A percentile compares a stretch with the other conserved stretches of the same genome.
Evolutionary conservation across 2,113 vertebrate genomes (phyloP).

Genomic region (Prochilodus magdalenae): DNA sequence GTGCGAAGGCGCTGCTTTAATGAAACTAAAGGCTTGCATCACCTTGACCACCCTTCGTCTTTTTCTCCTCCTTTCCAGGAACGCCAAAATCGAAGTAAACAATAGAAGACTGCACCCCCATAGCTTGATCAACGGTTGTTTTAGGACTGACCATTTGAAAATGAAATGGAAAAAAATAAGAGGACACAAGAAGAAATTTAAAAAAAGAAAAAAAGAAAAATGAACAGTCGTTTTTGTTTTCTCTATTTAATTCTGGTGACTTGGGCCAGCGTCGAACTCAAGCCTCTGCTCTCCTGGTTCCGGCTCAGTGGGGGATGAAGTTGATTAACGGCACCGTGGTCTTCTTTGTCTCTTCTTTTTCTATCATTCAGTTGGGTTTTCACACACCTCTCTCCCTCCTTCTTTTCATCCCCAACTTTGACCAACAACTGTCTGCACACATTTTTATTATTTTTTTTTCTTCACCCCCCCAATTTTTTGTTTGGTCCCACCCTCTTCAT

Average conservation of each 20-base stretch:
- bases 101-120: conserved; percentile 75
- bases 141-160: conserved; percentile 77
- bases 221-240: conserved; percentile 64
- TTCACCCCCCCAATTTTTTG: not conserved
- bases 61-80: conserved; percentile 70
- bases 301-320: conserved; percentile 80
- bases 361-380: conserved; percentile 67
- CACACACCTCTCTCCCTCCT: conserved; percentile 62
- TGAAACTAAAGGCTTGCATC: not conserved
- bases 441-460: conserved; percentile 64
- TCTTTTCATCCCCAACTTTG: conserved; percentile 67
- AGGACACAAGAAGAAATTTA: conserved; percentile 69
- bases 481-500: not conserved
- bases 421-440: conserved; percentile 72
- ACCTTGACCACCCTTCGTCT: not conserved
- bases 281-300: conserved; percentile 80
- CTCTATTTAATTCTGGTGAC: conserved; percentile 83
- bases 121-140: conserved; percentile 71
- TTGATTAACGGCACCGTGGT: conserved; percentile 75
- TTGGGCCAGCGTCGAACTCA: conserved; percentile 79
- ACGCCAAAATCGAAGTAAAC: conserved; percentile 93
- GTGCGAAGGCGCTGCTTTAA: not conserved
- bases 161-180: conserved; percentile 65
- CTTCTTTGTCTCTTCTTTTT: conserved; percentile 62
- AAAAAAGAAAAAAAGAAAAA: conserved; percentile 68